Base-by-base conservation (phyloP, 2,113 vertebrate genomes). In the Athene cunicularia region DNA sequence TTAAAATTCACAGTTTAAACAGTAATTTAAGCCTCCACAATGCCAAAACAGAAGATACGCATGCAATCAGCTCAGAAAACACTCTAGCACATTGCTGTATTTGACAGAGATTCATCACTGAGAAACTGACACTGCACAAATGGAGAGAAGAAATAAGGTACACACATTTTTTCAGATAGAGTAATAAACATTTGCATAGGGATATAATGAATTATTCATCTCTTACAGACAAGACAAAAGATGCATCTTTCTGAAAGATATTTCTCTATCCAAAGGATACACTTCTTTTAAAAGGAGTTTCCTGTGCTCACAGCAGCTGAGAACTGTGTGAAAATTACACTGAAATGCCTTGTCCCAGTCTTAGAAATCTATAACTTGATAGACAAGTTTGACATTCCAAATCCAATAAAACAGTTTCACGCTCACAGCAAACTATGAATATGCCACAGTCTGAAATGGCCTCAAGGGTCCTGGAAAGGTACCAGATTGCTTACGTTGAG, bases 151-250 rank as follows among this genome's bases (percentile, higher is more conserved):
- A 68, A 95, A 63, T 41, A 80, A 90, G 58, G 84, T 35, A 45
- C 45, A 60, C 23, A 35, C 27, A 12, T 60, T 77, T 92, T 91
- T 91, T 93, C 58, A 67, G 1, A 64, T 20, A 37, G 41, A 89
- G 77, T 85, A 95, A 91, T 33, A 75, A 94, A 82, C 33, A 79
- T 82, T 89, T 96, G 89, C 92, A 93, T 72, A 56, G 27, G 56
- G 43, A 82, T 72, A 56, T 23, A 85, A 17, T 81, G 58, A 82
- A 87, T 79, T 96, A 82, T 79, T 91, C 33, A 79, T 64, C 43
- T 64, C 80, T 43, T n/a, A 59, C 68, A 74, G 83, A 53, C n/a
- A 86, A 97, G 79, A 90, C n/a, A 71, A 86, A 97, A 94, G 80
- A 83, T 30, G 33, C 20, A 55, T n/a, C 26, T 70, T 92, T 87